phyloP scores from a whole-genome alignment of 2,888 invertebrate species.

The Criorhina ranunculi region DNA sequence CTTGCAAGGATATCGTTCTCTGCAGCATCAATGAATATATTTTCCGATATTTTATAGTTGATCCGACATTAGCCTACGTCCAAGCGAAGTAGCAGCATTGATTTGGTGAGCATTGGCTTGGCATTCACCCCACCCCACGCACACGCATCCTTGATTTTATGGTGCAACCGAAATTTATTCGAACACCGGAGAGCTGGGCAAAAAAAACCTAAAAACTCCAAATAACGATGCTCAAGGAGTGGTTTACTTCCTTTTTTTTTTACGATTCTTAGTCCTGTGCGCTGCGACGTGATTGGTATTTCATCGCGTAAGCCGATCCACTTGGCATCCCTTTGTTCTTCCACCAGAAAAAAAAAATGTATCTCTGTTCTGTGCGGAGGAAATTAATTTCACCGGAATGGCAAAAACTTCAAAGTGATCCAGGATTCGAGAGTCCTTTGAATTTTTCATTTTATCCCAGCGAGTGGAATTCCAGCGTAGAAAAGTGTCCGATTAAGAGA shows the following conservation, averaged over 20 bases:
- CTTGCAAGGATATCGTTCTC: conserved; percentile 39
- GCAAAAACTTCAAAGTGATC: conserved; percentile 71
- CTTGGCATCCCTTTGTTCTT: conserved; percentile 54
- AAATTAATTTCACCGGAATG: conserved; percentile 72
- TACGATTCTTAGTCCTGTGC: conserved; percentile 37
- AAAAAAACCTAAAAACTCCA: conserved; percentile 46
- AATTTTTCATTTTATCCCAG: conserved; percentile 70
- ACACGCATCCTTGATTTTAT: conserved; percentile 65
- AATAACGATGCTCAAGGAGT: conserved; percentile 29
- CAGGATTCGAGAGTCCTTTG: conserved; percentile 68
- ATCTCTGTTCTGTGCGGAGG: conserved; percentile 2
- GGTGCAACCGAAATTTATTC: conserved; percentile 66
- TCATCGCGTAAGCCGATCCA: conserved; percentile 22
- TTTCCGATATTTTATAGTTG: conserved; percentile 73
- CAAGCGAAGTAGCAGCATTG: conserved; percentile 30
- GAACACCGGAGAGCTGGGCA: conserved; percentile 8
- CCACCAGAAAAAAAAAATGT: conserved; percentile 35
- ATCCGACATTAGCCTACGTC: conserved; percentile 66
- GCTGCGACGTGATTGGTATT: conserved; percentile 55
- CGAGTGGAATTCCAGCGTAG: conserved; percentile 56
- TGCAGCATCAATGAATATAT: conserved; percentile 67
- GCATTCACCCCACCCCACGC: neutral
- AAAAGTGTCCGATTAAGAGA: conserved; percentile 8
- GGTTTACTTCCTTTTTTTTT: conserved; percentile 55
- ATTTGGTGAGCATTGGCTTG: conserved; percentile 12